phyloP scores from a whole-genome alignment of 2,888 invertebrate genomes.

The Lamellibrachia satsuma region DNA sequence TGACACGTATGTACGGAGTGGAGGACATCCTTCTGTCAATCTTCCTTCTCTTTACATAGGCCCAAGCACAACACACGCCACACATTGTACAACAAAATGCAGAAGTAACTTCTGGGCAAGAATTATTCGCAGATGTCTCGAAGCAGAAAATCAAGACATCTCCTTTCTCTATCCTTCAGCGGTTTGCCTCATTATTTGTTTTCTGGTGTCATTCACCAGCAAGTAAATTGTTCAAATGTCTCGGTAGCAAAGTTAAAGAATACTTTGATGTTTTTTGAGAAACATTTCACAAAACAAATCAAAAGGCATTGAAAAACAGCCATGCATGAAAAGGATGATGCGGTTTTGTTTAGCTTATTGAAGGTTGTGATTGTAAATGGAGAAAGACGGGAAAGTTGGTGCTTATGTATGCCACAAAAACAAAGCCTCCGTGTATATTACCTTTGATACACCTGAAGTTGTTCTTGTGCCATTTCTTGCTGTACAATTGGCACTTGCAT shows the following conservation, averaged over 20 bases:
- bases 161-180: not conserved
- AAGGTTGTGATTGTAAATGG: not conserved
- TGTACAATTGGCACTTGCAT: not conserved
- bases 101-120: not conserved
- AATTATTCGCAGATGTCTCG: too few relatives aligned
- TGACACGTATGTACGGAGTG: not conserved
- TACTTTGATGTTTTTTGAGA: not conserved
- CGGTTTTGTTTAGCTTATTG: not conserved
- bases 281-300: not conserved
- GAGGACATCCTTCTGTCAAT: not conserved
- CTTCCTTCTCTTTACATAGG: not conserved
- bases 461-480: not conserved
- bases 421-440: not conserved
- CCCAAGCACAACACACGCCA: not conserved
- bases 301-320: not conserved
- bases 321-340: not conserved
- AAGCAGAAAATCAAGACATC: too few relatives aligned
- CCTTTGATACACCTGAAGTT: not conserved
- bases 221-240: too few relatives aligned
- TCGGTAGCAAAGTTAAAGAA: too few relatives aligned
- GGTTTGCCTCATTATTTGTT: not conserved
- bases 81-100: not conserved
- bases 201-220: not conserved
- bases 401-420: not conserved
- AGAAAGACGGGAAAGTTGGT: not conserved